Percentiles rank a stretch among this genome's conserved stretches.
Evolutionary conservation across 2,113 vertebrate species (phyloP).

Genomic region (Lepisosteus osseus): DNA sequence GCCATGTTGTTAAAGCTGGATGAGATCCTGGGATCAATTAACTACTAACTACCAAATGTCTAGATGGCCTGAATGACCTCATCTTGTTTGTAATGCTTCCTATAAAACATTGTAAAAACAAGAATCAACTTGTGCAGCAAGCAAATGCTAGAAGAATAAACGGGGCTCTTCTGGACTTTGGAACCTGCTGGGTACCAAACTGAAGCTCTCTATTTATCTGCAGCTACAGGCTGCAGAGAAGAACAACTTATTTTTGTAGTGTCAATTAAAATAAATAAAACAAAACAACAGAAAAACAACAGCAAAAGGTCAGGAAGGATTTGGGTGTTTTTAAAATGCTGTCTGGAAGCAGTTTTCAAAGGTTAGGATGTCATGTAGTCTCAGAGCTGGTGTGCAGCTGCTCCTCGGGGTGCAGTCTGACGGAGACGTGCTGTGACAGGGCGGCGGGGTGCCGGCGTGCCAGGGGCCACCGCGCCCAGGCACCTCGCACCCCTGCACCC

Average conservation of each 20-base stretch:
- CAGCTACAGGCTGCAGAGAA: conserved; percentile 22
- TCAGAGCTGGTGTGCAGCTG: conserved; percentile 66
- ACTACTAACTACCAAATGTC: too few species aligned
- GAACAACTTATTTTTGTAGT: conserved; percentile 57
- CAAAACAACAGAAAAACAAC: not conserved
- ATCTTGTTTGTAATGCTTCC: too few species aligned
- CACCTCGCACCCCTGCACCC: not conserved
- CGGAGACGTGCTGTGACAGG: conserved; percentile 72
- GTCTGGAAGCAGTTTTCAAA: conserved; percentile 78
- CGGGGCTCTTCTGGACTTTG: too few species aligned
- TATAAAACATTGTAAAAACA: too few species aligned
- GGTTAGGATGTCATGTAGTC: conserved; percentile 81
- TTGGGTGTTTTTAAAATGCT: conserved; percentile 83
- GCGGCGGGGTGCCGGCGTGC: conserved; percentile 69
- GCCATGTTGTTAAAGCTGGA: too few species aligned
- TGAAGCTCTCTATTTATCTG: not conserved
- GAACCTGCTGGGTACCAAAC: not conserved
- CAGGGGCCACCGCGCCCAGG: conserved; percentile 51
- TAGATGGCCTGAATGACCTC: too few species aligned
- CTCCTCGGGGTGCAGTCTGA: conserved; percentile 68
- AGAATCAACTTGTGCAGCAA: too few species aligned
- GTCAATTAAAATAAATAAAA: conserved; percentile 56
- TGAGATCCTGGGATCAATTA: too few species aligned
- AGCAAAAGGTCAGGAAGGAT: conserved; percentile 79
- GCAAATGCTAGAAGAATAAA: too few species aligned